Evolutionary conservation across 2,113 vertebrate species (phyloP), one percentile per base, ranked within the genome.

Genomic region (Peromyscus californicus): DNA sequence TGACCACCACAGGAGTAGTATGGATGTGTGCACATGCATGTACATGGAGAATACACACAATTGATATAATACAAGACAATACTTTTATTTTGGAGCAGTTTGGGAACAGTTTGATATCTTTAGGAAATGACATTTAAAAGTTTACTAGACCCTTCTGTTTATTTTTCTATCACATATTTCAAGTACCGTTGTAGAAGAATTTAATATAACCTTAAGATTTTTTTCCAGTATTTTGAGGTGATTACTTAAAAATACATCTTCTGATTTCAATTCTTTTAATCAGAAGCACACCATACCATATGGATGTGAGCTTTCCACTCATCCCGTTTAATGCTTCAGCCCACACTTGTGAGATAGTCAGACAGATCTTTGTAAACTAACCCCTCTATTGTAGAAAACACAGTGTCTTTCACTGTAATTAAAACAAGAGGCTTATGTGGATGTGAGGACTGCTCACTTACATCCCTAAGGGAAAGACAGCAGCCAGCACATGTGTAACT

Each of bases 401-500:
- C 94, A 92, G 1, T 9, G 74, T 33, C 72, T 33, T 17, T 91
- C 29, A 59, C 26, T 93, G 7, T 95, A 97, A 98, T 96, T 97
- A 98, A 95, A 98, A 97, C 45, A 54, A 10, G 24, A 93, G 92
- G 80, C 69, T 98, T 94, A 94, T 24, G 21, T 29, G 74, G 29
- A 89, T 39, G 26, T 1, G 17, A 92, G 94, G 84, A 24, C 29
- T 65, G 4, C 67, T 98, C 15, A 29, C 33, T 97, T 93, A 72
- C 89, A 96, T 84, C 26, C 93, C 87, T 9, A 63, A 83, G 59
- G 31, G 93, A 95, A 97, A 42, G 48, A 92, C 95, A 95, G 95
- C 97, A 97, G 91, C 17, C 83, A 86, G 45, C 88, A 19, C 57
- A 82, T 61, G 70, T 86, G 42, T 26, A 96, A 65, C 0, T 2